Evolutionary conservation across 2,113 vertebrate species (phyloP).

Genomic region (Corythoichthys intestinalis): DNA sequence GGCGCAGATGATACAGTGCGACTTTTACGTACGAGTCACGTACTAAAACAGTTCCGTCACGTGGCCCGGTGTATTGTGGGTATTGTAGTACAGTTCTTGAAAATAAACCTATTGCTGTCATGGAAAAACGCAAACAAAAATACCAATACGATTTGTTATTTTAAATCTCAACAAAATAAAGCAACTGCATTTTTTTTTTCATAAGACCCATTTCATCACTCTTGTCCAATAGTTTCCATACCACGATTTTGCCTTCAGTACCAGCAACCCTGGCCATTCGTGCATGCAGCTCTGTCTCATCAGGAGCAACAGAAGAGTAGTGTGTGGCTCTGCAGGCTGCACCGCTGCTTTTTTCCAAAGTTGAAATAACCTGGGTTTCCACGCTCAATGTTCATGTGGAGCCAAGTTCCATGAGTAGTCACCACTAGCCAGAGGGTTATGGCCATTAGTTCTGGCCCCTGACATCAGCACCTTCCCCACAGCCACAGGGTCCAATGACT

Average conservation of each 20-base stretch:
- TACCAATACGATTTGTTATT: not conserved
- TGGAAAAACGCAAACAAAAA: not conserved
- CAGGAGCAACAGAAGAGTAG: too few species aligned
- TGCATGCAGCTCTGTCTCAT: too few species aligned
- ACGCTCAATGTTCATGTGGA: too few species aligned
- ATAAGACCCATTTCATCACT: not conserved
- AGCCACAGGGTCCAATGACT: too few species aligned
- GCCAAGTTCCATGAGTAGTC: too few species aligned
- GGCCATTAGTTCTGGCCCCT: too few species aligned
- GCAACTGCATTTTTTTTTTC: not conserved
- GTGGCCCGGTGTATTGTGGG: slow-evolving; percentile 40
- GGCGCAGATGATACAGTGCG: slow-evolving; percentile 59
- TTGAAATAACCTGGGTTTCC: too few species aligned
- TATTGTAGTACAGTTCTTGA: slow-evolving; percentile 30
- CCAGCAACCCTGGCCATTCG: too few species aligned
- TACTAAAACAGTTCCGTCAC: slow-evolving; percentile 19
- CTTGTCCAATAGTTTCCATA: not conserved
- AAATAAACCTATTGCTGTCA: not conserved
- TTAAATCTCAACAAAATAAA: not conserved
- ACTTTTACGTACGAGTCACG: slow-evolving; percentile 54
- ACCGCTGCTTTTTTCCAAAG: too few species aligned
- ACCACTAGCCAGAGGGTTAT: too few species aligned
- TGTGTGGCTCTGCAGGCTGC: too few species aligned
- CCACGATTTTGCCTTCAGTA: not conserved
- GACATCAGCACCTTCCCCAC: too few species aligned